Conservation (phyloP, 2,888 invertebrate species). For the Tenthredo livida region DNA sequence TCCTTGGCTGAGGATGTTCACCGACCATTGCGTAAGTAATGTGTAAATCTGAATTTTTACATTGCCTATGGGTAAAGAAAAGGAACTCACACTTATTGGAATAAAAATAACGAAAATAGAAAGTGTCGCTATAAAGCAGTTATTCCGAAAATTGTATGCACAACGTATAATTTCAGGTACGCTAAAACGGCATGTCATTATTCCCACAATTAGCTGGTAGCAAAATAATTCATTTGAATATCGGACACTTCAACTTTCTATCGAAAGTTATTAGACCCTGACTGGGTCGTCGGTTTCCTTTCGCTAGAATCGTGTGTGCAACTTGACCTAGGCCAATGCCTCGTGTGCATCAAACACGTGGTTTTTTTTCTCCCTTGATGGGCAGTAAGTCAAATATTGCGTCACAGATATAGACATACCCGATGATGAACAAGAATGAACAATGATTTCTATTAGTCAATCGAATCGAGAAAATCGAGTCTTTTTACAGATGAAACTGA, state of each 20-base stretch:
- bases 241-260: constrained; percentile 30
- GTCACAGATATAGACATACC: not conserved
- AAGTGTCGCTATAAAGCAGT: not conserved
- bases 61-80: constrained; percentile 6
- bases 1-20: not conserved
- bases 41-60: constrained; percentile 44
- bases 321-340: constrained; percentile 8
- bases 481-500: not conserved
- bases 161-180: not conserved
- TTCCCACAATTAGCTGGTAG: not conserved
- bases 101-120: not conserved
- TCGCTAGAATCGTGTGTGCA: constrained; percentile 17
- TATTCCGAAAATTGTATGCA: not conserved
- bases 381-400: not conserved
- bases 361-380: not conserved
- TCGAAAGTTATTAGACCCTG: constrained; percentile 30
- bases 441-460: not conserved
- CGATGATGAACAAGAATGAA: not conserved
- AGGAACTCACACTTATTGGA: not conserved
- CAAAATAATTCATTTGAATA: constrained; percentile 16
- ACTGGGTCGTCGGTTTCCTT: constrained; percentile 16
- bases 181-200: not conserved
- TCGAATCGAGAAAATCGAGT: constrained; percentile 6
- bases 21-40: constrained; percentile 35
- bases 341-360: not conserved